Base-by-base conservation (phyloP, 2,797 vertebrate genomes). In the Anguilla pacifica region DNA sequence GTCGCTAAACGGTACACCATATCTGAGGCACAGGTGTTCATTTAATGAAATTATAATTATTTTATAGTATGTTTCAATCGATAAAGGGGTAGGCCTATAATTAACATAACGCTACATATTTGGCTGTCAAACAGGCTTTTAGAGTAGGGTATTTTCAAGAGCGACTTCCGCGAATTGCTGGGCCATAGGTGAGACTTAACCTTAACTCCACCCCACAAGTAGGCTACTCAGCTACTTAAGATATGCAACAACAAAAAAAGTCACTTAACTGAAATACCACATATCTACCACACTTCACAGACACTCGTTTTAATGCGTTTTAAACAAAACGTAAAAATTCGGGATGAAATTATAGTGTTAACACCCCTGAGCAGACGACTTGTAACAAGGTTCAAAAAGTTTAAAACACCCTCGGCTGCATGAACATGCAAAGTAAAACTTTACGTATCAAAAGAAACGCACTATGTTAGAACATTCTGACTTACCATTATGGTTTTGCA, bases 401-500 rank as follows among this genome's bases (percentile, higher is more conserved):
- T 46, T 22, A 11, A 15, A 57, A 67, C 35, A 39, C 46, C 22
- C 39, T 57, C 84, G 70, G 3, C 43, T 49, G 43, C 7, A 82
- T 15, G 22, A 64, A n/a, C 35, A 46, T 67, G 39, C n/a, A 67
- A 11, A 25, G 22, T 64, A 84, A 82, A 57, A 31, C 35, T 7
- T 46, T 22, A 46, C 25, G 11, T 25, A 82, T 11, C n/a, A 67
- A 49, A 15, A 53, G 51, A 4, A 28, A 67, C 55, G 35, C 55
- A 61, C 55, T 43, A 31, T 31, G 6, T 4, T 6, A 59, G 2
- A 67, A 49, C 35, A 64, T 39, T 13, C 57, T 57, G 53, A 89
- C 89, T 86, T 86, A 90, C 89, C 89, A 90, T 90, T 88, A 35
- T 86, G 28, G 2, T 84, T 84, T 84, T 74, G 25, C n/a, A 79